Conservation (phyloP, 92 coral and sea anemone species). For the Paragorgia papillata region DNA sequence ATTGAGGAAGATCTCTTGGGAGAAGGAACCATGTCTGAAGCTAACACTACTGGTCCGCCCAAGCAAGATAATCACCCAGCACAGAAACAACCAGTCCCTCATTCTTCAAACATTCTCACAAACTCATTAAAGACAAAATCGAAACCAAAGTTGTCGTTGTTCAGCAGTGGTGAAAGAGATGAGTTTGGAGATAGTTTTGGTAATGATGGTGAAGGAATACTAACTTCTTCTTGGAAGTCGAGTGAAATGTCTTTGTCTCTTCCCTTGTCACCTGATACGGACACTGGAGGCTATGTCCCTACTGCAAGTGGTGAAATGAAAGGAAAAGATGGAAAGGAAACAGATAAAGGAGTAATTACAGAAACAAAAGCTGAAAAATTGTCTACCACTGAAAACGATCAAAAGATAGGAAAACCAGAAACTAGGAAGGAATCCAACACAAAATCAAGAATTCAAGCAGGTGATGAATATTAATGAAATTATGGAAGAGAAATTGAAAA, state of each 20-base stretch:
- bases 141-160: conserved; percentile 75
- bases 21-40: conserved; percentile 71
- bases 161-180: conserved; percentile 70
- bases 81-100: conserved; percentile 55
- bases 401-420: not conserved
- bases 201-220: conserved; percentile 48
- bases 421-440: conserved; percentile 33
- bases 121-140: not conserved
- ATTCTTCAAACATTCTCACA: not conserved
- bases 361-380: not conserved
- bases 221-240: conserved; percentile 74
- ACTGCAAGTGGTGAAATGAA: conserved; percentile 49
- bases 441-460: conserved; percentile 41
- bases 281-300: conserved; percentile 72
- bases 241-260: conserved; percentile 71
- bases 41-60: conserved; percentile 20
- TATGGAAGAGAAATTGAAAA: not conserved
- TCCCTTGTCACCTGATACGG: conserved; percentile 76
- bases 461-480: not conserved
- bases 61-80: conserved; percentile 50
- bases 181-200: conserved; percentile 86
- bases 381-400: not conserved
- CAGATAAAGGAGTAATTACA: not conserved
- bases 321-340: conserved; percentile 10
- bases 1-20: conserved; percentile 58